These are phyloP conservation scores for Cinclus mexicanus DNA, from an alignment of 2,113 vertebrate genomes.

Conservation along the genomic window DNA sequence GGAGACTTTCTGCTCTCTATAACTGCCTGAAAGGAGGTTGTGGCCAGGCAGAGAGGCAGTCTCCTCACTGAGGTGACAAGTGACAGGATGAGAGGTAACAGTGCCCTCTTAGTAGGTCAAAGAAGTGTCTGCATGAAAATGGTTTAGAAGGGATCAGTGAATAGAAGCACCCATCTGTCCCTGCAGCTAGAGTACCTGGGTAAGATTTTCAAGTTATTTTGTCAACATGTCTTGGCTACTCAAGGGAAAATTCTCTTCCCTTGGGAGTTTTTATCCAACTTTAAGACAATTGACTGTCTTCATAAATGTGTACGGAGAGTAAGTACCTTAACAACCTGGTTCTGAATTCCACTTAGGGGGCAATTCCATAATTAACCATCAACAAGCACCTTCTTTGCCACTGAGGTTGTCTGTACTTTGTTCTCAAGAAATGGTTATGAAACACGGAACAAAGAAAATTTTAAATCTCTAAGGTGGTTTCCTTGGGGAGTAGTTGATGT, in stretches of 20 bases:
- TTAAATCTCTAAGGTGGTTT: not conserved
- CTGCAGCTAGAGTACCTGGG: not conserved
- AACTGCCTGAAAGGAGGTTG: too few relatives aligned
- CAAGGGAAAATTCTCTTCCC: not conserved
- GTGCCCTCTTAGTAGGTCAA: not conserved
- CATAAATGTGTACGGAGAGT: not conserved
- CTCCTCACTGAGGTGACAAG: not conserved
- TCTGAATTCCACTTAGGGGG: not conserved
- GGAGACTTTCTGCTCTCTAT: not conserved
- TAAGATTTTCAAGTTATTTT: not conserved
- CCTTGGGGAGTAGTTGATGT: fast-evolving
- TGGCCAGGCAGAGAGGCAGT: too few relatives aligned
- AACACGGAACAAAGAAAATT: not conserved
- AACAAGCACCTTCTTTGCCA: not conserved
- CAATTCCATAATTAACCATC: not conserved
- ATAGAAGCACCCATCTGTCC: not conserved
- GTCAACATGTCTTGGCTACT: not conserved
- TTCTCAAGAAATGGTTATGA: not conserved
- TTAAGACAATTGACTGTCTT: not conserved
- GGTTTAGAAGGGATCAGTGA: not conserved
- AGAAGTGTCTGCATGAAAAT: not conserved
- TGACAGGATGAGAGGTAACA: not conserved
- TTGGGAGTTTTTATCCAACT: not conserved
- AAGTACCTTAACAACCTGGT: not conserved
- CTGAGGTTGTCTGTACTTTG: not conserved